phyloP scores from a whole-genome alignment of 2,888 invertebrate genomes.

The Allolobophora icterica region DNA sequence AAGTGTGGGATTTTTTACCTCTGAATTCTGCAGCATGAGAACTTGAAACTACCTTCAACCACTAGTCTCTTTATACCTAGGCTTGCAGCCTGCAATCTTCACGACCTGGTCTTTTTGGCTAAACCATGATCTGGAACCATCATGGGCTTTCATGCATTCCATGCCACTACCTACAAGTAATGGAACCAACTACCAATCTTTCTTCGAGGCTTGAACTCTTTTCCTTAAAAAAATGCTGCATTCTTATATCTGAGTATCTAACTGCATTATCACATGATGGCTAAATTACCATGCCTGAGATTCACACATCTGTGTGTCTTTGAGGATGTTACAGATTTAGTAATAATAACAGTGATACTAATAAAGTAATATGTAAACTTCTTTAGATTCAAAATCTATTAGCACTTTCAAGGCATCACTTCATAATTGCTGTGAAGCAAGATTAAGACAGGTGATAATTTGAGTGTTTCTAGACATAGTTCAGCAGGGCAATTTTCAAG shows the following conservation, averaged over 20 bases:
- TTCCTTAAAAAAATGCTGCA: not conserved
- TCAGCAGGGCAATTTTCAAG: too few relatives aligned
- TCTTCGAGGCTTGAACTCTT: not conserved
- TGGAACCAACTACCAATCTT: not conserved
- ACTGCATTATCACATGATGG: not conserved
- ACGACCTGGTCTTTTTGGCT: not conserved
- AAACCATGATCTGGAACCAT: not conserved
- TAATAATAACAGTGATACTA: too few relatives aligned
- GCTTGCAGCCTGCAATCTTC: not conserved
- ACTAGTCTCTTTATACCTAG: not conserved
- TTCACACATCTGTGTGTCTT: not conserved
- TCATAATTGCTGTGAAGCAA: too few relatives aligned
- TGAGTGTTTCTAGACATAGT: too few relatives aligned
- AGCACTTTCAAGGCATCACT: too few relatives aligned
- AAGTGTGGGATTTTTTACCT: not conserved
- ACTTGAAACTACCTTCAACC: not conserved
- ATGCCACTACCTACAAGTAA: not conserved
- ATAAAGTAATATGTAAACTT: too few relatives aligned
- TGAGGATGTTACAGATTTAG: not conserved
- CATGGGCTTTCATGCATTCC: not conserved
- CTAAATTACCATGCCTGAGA: not conserved
- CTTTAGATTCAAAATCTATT: too few relatives aligned
- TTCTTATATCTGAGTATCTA: not conserved
- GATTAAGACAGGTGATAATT: too few relatives aligned
- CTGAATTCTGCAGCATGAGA: not conserved